Conservation (phyloP, 1,140 invertebrate species). For the Metaphire vulgaris region DNA sequence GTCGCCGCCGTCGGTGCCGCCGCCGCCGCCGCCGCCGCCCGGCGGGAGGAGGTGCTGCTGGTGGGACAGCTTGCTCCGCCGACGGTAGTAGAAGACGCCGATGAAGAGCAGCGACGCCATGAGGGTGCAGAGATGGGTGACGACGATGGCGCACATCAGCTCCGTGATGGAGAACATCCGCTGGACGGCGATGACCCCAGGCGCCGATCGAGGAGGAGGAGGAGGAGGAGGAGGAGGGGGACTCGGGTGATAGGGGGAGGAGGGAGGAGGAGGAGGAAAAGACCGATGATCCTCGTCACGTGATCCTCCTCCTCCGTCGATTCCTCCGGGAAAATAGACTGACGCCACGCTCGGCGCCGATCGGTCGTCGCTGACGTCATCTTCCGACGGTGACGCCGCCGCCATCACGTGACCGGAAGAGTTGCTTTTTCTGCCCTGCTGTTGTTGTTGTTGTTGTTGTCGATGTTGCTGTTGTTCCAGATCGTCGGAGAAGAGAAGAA, state of each 20-base stretch:
- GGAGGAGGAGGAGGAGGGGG: too few species aligned
- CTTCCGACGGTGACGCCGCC: too few species aligned
- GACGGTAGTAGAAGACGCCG: constrained; percentile 38
- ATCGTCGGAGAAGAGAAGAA: not conserved
- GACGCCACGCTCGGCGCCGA: not conserved
- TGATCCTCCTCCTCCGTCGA: not conserved
- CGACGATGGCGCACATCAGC: constrained; percentile 45
- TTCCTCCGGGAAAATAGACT: not conserved
- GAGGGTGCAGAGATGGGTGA: constrained; percentile 47
- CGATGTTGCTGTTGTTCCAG: too few species aligned
- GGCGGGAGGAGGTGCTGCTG: not conserved
- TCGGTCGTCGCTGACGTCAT: too few species aligned
- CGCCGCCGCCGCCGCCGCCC: too few species aligned
- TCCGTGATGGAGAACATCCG: constrained; percentile 41
- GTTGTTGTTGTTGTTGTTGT: too few species aligned
- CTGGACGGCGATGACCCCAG: not conserved
- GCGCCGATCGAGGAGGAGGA: too few species aligned
- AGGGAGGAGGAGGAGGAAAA: not conserved
- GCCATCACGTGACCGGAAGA: too few species aligned
- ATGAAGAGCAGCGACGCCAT: constrained; percentile 43
- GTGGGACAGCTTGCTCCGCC: not conserved
- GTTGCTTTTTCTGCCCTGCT: too few species aligned
- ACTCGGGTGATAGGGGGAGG: too few species aligned
- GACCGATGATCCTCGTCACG: not conserved
- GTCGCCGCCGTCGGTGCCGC: too few species aligned